A percentile compares a stretch with the other conserved stretches of the same genome.
These are phyloP conservation scores for Anolis apletophallus DNA, from an alignment of 2,797 vertebrate species.

Conservation along the genomic window DNA sequence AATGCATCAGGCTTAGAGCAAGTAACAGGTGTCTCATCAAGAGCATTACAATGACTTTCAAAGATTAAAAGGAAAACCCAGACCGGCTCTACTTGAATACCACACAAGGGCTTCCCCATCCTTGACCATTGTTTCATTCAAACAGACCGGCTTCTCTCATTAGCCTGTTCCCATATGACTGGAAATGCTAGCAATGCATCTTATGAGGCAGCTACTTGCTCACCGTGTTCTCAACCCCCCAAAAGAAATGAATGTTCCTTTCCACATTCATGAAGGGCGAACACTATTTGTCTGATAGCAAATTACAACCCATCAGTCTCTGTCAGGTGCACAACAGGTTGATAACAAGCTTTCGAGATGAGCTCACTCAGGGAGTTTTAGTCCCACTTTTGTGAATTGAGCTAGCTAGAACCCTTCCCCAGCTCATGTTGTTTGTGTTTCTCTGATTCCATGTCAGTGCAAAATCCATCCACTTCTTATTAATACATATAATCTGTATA, in stretches of 20 bases:
- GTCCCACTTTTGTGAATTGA: background rate
- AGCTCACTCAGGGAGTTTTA: background rate
- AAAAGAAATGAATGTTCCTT: background rate
- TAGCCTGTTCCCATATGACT: background rate
- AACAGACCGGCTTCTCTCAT: conserved; percentile 3
- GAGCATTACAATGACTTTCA: conserved; percentile 40
- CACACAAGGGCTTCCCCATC: conserved; percentile 13
- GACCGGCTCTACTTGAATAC: background rate
- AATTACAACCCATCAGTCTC: background rate
- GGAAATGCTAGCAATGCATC: background rate
- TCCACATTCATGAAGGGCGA: background rate
- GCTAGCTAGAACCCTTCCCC: background rate
- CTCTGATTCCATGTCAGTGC: background rate
- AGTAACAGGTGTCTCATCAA: conserved; percentile 31
- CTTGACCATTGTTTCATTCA: conserved; percentile 17
- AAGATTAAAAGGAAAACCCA: conserved; percentile 33
- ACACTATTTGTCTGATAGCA: background rate
- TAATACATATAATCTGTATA: background rate
- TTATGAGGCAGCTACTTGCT: background rate
- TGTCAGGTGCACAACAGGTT: background rate
- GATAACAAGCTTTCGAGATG: background rate
- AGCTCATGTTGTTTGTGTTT: background rate
- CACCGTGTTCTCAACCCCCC: too few relatives aligned
- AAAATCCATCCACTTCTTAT: background rate
- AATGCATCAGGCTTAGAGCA: conserved; percentile 38